Base-by-base conservation (phyloP, 1,140 invertebrate species). In the Drosophila rhopaloa region DNA sequence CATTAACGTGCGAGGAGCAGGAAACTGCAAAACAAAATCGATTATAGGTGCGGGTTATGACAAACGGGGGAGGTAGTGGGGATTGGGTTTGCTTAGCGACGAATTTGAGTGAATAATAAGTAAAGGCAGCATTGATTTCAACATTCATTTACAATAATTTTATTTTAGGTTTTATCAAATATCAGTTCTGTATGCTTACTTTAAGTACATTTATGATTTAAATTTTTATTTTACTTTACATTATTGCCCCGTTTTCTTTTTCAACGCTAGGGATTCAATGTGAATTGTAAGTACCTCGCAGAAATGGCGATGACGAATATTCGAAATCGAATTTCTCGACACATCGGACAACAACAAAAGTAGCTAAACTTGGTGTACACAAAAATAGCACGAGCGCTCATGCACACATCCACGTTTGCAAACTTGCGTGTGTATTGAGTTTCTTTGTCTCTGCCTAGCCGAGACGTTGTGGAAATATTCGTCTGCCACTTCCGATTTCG, bases 11-110 rank as follows among this genome's bases (percentile, higher is more conserved):
- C 77, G 83, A 91, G 88, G 83, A 91, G 88, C 88, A 91, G 83
- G 83, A 88, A 90, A 90, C 88, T 90, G 88, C 48, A 90, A 90
- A 83, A 90, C 88, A 90, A 91, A 91, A 88, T 91, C 75, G 55
- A 62, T 91, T 90, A 91, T 90, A 90, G 85, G 72, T 61, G 68
- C 71, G 47, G 63, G 47, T 79, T 72, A 67, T 66, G 65, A 71
- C 62, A 89, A 76, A 46, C 32, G 1, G 11, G 40, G 19, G 66
- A n/a, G n/a, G n/a, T 5, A 50, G 24, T 35, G 48, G 29, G 50
- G 16, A 35, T 13, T 46, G 38, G 37, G 55, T 19, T 60, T 65
- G 66, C 55, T 72, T 82, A 68, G 44, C 54, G 41, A 55, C 37
- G 54, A 47, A 38, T 50, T 5, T 54, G 41, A 35, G 53, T 55